Percentiles rank a stretch among this genome's conserved stretches.
Evolutionary conservation across 2,797 vertebrate genomes (phyloP).

Genomic region (Myotis findleyi): DNA sequence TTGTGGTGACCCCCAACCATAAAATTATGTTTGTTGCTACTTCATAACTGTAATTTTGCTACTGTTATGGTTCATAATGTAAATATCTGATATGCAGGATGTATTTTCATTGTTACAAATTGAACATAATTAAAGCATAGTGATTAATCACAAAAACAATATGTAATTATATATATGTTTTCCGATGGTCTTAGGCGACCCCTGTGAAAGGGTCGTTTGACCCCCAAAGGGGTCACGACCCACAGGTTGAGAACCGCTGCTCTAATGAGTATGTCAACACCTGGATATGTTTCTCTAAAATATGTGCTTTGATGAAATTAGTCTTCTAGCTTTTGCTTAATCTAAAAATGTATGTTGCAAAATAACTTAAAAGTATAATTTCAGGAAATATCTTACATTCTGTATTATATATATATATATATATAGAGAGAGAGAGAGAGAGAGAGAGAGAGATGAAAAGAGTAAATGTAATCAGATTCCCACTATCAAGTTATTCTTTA

Average conservation of each 20-base stretch:
- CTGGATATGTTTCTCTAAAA: constrained; percentile 1
- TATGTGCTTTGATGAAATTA: not conserved
- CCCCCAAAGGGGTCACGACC: too few species aligned
- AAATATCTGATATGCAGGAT: too few species aligned
- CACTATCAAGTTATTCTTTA: not conserved
- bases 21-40: too few species aligned
- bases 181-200: too few species aligned
- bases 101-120: too few species aligned
- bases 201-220: too few species aligned
- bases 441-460: not conserved
- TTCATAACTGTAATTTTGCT: too few species aligned
- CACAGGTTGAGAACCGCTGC: not conserved
- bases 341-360: not conserved
- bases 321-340: not conserved
- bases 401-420: not conserved
- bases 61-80: too few species aligned
- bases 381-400: not conserved
- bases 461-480: not conserved
- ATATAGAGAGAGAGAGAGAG: not conserved
- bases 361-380: not conserved
- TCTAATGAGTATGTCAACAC: not conserved
- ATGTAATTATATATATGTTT: too few species aligned
- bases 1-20: too few species aligned
- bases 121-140: too few species aligned
- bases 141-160: too few species aligned